Conservation (phyloP, 2,888 invertebrate species). For the Drosophila phalerata region DNA sequence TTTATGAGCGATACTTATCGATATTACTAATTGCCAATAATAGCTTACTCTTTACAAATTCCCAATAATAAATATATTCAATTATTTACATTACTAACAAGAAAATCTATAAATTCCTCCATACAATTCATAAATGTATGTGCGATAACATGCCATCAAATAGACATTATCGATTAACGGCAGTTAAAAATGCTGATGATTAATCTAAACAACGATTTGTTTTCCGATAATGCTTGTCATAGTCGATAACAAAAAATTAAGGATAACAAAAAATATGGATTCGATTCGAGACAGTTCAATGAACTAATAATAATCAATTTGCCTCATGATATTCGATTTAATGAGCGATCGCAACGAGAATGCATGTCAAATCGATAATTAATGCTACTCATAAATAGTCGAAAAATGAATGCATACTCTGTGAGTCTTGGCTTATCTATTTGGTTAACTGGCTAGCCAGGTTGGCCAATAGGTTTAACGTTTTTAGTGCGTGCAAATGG, state of each 20-base stretch:
- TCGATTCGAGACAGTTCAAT: neutral
- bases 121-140: neutral
- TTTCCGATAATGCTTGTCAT: neutral
- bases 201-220: neutral
- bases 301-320: neutral
- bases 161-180: constrained; percentile 1
- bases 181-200: neutral
- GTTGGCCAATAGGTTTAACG: constrained; percentile 12
- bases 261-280: neutral
- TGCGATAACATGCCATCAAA: neutral
- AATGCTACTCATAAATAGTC: constrained; percentile 2
- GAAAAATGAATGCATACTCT: neutral
- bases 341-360: neutral
- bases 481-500: constrained; percentile 53
- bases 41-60: neutral
- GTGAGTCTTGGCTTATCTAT: constrained; percentile 11
- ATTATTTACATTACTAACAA: neutral
- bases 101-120: neutral
- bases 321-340: neutral
- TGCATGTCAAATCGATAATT: constrained; percentile 9
- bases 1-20: neutral
- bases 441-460: neutral
- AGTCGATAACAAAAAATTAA: constrained; percentile 4
- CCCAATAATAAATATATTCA: neutral
- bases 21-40: neutral